Evolutionary conservation across 2,113 vertebrate genomes (phyloP).

Genomic region (Nothocercus julius): DNA sequence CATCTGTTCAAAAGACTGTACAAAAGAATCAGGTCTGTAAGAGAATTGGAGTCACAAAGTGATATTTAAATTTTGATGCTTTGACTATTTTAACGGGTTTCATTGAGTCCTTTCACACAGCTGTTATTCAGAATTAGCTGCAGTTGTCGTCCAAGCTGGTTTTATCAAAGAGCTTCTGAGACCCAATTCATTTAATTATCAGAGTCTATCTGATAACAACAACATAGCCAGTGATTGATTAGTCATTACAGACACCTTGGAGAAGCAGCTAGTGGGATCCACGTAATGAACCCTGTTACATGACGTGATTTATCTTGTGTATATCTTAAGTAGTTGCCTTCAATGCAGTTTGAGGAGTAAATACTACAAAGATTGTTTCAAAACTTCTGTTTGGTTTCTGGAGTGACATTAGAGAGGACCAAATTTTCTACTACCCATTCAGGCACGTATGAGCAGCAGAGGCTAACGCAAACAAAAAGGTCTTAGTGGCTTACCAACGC

Average conservation of each 20-base stretch:
- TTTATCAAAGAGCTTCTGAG: not conserved
- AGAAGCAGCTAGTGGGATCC: rapidly evolving
- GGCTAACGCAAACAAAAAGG: not conserved
- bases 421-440: rapidly evolving
- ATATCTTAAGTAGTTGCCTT: not conserved
- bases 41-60: not conserved
- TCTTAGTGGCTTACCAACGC: rapidly evolving
- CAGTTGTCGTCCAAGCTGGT: not conserved
- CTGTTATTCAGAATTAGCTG: not conserved
- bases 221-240: not conserved
- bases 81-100: not conserved
- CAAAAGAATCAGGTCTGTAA: not conserved
- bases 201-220: rapidly evolving
- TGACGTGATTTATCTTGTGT: not conserved
- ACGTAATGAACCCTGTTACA: rapidly evolving
- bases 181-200: rapidly evolving
- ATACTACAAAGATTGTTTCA: not conserved
- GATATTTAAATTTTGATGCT: not conserved
- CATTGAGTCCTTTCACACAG: rapidly evolving
- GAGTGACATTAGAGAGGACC: not conserved
- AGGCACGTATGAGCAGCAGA: not conserved
- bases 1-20: not conserved
- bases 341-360: not conserved
- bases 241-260: rapidly evolving
- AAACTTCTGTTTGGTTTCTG: not conserved